Conservation (phyloP, 2,797 vertebrate species). For the Cuniculus paca region DNA sequence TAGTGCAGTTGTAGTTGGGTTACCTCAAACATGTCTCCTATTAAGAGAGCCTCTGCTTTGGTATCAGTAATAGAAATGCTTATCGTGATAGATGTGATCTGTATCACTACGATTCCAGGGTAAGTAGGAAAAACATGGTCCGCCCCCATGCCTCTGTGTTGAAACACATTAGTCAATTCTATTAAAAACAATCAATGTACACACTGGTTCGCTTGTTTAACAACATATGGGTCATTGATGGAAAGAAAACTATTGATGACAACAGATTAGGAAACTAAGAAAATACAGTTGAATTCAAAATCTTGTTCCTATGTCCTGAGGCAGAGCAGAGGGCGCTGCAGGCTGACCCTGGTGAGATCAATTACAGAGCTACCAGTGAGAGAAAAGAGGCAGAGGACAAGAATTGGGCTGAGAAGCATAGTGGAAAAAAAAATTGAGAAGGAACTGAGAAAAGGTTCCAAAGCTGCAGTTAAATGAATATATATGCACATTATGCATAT, state of each 20-base stretch:
- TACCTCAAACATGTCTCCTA: neutral
- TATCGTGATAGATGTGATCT: neutral
- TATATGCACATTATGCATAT: neutral
- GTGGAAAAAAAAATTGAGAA: neutral
- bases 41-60: neutral
- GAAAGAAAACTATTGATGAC: slow-evolving; percentile 3
- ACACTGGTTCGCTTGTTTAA: slow-evolving; percentile 1
- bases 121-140: neutral
- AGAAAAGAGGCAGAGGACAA: neutral
- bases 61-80: neutral
- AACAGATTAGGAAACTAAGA: slow-evolving; percentile 55
- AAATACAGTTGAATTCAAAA: slow-evolving; percentile 43
- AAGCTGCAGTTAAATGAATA: neutral
- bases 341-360: neutral
- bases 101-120: neutral
- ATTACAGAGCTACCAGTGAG: neutral
- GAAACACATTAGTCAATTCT: slow-evolving; percentile 28
- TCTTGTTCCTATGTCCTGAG: neutral
- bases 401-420: neutral
- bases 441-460: neutral
- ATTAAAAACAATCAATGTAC: slow-evolving; percentile 11
- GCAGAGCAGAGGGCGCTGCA: neutral
- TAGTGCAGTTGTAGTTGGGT: neutral
- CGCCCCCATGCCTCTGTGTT: neutral
- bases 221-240: neutral